Evolutionary conservation across 2,113 vertebrate genomes (phyloP).

Genomic region (Bubo bubo): DNA sequence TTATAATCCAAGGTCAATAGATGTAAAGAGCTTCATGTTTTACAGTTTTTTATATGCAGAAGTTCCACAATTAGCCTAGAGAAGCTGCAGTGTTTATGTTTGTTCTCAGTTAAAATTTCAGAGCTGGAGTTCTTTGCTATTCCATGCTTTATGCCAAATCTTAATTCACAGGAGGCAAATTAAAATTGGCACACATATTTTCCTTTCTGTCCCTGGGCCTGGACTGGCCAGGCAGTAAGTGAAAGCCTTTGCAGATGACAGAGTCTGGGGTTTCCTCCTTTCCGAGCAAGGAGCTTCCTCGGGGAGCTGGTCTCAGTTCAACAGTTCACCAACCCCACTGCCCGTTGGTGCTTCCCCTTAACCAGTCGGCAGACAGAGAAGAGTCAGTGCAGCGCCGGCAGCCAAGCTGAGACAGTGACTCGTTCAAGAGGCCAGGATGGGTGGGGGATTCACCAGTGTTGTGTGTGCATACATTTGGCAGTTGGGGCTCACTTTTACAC

Average conservation of each 20-base stretch:
- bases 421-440: neutral
- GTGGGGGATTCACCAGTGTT: neutral
- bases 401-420: neutral
- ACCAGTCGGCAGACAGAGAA: fast-evolving
- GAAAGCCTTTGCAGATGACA: neutral
- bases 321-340: neutral
- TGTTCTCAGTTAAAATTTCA: neutral
- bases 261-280: neutral
- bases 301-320: neutral
- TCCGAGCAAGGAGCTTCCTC: neutral
- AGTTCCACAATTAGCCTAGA: neutral
- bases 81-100: neutral
- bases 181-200: neutral
- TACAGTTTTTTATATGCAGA: neutral
- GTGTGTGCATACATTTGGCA: neutral
- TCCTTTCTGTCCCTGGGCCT: neutral
- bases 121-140: neutral
- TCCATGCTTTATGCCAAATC: neutral
- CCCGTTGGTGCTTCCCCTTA: fast-evolving
- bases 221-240: neutral
- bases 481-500: neutral
- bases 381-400: fast-evolving
- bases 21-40: neutral
- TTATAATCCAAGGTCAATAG: neutral
- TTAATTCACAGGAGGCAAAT: neutral